Base-by-base conservation (phyloP, 2,888 invertebrate species). In the Dryobota labecula region DNA sequence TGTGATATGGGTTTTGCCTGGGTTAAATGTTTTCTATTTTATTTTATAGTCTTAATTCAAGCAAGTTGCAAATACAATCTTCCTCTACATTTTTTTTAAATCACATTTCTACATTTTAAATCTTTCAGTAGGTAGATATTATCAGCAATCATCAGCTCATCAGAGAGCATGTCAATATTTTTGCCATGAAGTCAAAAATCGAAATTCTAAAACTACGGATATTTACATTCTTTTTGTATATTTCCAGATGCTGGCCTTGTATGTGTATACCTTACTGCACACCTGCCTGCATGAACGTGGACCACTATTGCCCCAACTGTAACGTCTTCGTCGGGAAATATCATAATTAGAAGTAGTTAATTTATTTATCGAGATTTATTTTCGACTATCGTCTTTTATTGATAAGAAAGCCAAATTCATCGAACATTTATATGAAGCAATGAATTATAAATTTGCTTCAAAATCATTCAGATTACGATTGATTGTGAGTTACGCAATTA, bases 261-360 rank as follows among this genome's bases (percentile, higher is more conserved):
- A 84, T 96, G 36, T 96, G 96, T 60, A 71, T 97, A 54, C 97
- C 97, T 0, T 97, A 97, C 84, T 97, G 96, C 81, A 92, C 96
- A 89, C 95, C 97, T 53, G 93, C 95, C 33, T 97, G 97, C 84
- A 94, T 94, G 85, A 96, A 93, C 83, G 93, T 94, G 33, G 95
- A 96, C 67, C 97, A 97, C 80, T 97, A 97, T 77, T 97, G 97
- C 75, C 96, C 97, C 0, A 95, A 96, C 83, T 97, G 97, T 83
- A 94, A 93, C 68, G 89, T 96, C 0, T 96, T 94, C 79, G 90
- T 97, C 61, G 97, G 97, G 73, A 94, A 95, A 60, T 95, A 94
- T 80, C 84, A 90, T 27, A 88, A 88, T 57, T 90, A 87, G 71
- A 45, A 49, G 11, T 30, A 49, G 20, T n/a, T 66, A 2, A n/a